A percentile compares a stretch with the other conserved stretches of the same genome.
These are phyloP conservation scores for Gnathonemus echidnorhynchus DNA, from an alignment of 2,113 vertebrate genomes.

Conservation along the genomic window DNA sequence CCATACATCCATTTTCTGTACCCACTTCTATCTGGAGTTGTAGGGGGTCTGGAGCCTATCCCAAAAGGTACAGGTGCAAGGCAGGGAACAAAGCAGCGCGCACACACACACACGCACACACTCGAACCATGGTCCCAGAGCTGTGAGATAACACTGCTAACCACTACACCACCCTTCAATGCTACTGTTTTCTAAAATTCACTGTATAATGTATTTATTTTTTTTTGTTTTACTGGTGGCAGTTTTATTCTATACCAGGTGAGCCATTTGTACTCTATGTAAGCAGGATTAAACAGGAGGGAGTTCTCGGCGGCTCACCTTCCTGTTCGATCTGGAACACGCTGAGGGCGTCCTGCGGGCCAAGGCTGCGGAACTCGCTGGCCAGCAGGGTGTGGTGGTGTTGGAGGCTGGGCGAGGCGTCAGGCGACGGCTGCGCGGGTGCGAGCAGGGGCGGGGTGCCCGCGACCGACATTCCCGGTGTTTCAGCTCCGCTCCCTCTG, in stretches of 20 bases:
- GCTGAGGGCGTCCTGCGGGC: conserved; percentile 72
- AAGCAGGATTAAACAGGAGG: not conserved
- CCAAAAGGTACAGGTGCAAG: not conserved
- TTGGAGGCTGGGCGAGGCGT: conserved; percentile 45
- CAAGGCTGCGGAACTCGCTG: conserved; percentile 86
- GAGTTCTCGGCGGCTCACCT: conserved; percentile 53
- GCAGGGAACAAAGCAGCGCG: not conserved
- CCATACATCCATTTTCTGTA: not conserved
- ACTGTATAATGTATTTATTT: not conserved
- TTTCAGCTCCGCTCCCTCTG: not conserved
- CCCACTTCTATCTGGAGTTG: no score
- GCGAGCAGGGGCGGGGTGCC: not conserved
- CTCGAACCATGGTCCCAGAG: not conserved
- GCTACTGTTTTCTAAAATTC: not conserved
- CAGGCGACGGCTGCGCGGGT: not conserved
- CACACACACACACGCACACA: no score
- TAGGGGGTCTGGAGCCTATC: not conserved
- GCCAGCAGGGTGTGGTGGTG: conserved; percentile 82
- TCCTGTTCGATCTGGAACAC: conserved; percentile 90
- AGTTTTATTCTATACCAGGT: not conserved
- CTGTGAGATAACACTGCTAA: not conserved
- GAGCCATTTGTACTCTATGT: not conserved
- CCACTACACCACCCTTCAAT: not conserved
- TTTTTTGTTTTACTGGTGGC: not conserved
- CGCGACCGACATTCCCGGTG: not conserved